Base-by-base conservation (phyloP, 2,113 vertebrate species). In the Ameiurus melas region DNA sequence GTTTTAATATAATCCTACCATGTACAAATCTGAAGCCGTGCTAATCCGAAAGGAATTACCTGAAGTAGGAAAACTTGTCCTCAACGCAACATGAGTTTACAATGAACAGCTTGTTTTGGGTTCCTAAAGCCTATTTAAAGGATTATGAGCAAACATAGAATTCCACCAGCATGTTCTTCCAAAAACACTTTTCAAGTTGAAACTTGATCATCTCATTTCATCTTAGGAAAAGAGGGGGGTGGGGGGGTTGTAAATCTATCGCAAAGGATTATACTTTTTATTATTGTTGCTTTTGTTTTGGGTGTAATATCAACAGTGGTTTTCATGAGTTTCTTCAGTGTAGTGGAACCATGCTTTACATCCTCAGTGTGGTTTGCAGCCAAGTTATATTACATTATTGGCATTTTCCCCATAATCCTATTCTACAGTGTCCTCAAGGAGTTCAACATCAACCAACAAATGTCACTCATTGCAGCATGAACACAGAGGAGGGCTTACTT, bases 1-100 rank as follows among this genome's bases (percentile, higher is more conserved):
- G 90, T 93, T 93, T 93, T 93, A 94, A 92, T 58, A n/a, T 94
- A 94, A 95, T 93, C 93, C 93, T 17, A 1, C n/a, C 53, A 85
- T 86, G 88, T 57, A 86, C 90, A 90, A 91, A 85, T 30, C 86
- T 89, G 86, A 89, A 89, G 91, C 88, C 83, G 20, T 66, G 90
- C 89, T 92, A 92, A 92, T 94, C 90, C 87, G 75, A 89, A 92
- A 92, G 86, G 91, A 86, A 88, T 92, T 88, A 87, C 82, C 81
- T n/a, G 64, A 36, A 5, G 58, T 92, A 91, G 86, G 82, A 89
- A 71, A 93, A 92, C 93, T 89, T 94, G 91, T 94, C 93, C 91
- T 84, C 82, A 86, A 78, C 88, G 71, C 66, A 82, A 92, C 90
- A 91, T 91, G 71, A 92, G 91, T 91, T 86, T 57, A 88, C 90